Percentiles rank a stretch among this genome's conserved stretches.
These are phyloP conservation scores for Brotula barbata DNA, from an alignment of 2,797 vertebrate species.

Conservation along the genomic window DNA sequence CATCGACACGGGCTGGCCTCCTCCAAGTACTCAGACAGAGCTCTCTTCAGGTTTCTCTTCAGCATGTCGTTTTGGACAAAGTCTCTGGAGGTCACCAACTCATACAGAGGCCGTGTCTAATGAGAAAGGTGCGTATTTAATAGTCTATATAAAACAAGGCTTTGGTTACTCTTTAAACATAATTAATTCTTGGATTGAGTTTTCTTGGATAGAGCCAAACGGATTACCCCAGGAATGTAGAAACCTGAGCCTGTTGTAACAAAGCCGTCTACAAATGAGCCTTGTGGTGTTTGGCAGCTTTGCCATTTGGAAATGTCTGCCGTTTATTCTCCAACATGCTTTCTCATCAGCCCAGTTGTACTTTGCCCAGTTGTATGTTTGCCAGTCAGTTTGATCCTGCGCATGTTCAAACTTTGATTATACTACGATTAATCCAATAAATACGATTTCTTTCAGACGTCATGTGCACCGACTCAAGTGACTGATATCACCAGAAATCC, in stretches of 20 bases:
- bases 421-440: too few relatives aligned
- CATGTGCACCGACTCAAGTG: too few relatives aligned
- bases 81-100: conserved; percentile 84
- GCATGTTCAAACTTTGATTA: too few relatives aligned
- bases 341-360: conserved; percentile 29
- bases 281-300: conserved; percentile 34
- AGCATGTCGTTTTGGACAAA: conserved; percentile 74
- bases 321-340: conserved; percentile 33
- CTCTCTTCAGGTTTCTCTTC: conserved; percentile 85
- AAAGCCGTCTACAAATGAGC: not conserved
- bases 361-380: conserved; percentile 33
- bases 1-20: conserved; percentile 87
- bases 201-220: conserved; percentile 7
- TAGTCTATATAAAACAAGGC: not conserved
- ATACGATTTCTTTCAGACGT: too few relatives aligned
- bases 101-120: conserved; percentile 84
- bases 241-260: conserved; percentile 4
- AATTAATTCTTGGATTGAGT: not conserved
- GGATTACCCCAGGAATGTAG: conserved; percentile 8
- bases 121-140: conserved; percentile 7
- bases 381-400: conserved; percentile 6
- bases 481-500: too few relatives aligned
- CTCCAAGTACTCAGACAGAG: conserved; percentile 83
- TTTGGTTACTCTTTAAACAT: not conserved
- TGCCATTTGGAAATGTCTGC: conserved; percentile 19